Evolutionary conservation across 2,888 invertebrate species (phyloP), one percentile per base, ranked within the genome.

Genomic region (Sarcophaga variegata): DNA sequence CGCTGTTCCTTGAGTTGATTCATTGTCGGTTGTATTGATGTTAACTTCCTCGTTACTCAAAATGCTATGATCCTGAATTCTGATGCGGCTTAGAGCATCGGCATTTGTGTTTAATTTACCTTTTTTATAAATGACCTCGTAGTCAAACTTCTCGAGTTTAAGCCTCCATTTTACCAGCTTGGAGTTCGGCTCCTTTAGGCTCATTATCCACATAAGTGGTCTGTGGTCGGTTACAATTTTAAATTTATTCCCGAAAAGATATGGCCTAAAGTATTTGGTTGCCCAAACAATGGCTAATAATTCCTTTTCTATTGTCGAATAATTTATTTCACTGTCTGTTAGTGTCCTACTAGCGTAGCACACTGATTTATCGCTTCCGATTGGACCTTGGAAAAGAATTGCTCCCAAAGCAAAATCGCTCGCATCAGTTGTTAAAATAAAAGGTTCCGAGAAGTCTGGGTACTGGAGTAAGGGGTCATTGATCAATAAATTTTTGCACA

Each of bases 361-460:
- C 5, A 91, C 83, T 0, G 90, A 90, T 60, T 87, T 64, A 83
- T 90, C 88, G 25, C 71, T 75, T 79, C 90, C 89, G 75, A 90
- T 76, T 80, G 89, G 84, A 25, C 86, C 89, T 85, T 92, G 92
- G 2, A 89, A 89, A 12, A 92, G 70, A 4, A 92, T 89, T 2
- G 88, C 89, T 1, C 91, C 91, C 3, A 91, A 8, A 0, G 91
- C 90, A 5, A 71, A 80, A n/a, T 90, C 85, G 10, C 89, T 88
- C 0, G 92, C 92, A 80, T 92, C 92, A 0, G 91, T 91, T 4
- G 91, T 91, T 8, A 92, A 25, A 14, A 88, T 80, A 67, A 92
- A 92, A 6, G 88, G 86, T 87, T 91, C 88, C 0, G 83, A 79
- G 66, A 93, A 93, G 77, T 92, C 86, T 3, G 85, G 86, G 59